Base-by-base conservation (phyloP, 2,797 vertebrate species). In the Sebastes itinus region DNA sequence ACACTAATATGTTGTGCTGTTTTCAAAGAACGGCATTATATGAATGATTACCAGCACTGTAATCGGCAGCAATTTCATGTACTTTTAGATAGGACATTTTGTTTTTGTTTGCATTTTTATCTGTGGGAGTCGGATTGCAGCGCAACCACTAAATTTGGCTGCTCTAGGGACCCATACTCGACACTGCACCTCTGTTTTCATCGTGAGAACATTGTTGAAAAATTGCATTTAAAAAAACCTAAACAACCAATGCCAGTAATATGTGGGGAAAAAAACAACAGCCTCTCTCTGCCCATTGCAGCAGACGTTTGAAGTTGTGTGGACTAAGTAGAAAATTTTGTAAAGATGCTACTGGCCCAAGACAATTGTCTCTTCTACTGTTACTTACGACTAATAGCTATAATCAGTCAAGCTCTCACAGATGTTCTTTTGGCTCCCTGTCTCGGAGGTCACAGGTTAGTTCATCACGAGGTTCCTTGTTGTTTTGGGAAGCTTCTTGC, bases 401-500 rank as follows among this genome's bases (percentile, higher is more conserved):
- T 18, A 49, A 49, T 82, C 38, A 64, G 23, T 22, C 33, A 22
- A 74, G 11, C 56, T 78, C 62, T 61, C 38, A 46, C 73, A 64
- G 64, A 74, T 35, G 22, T 54, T 49, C 9, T 52, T 49, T 72
- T 80, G 71, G 54, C 75, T 80, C n/a, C 20, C 5, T 38, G 12
- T 62, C 20, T 86, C 38, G 52, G 38, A 85, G 55, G 83, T 88
- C 68, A 82, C 61, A 77, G 86, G 73, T 86, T 82, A 79, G 80
- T 77, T 63, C 54, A 61, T 72, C 63, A 75, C 1, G 3, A 71
- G 28, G n/a, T 35, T 82, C 49, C 10, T 22, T 52, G 46, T 61
- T 58, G 35, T 55, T 88, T 32, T 49, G 14, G 54, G 22, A 76
- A 78, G n/a, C 58, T 28, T 75, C 42, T 63, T 2, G 9, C 71